Evolutionary conservation across 23 tunicate species (phyloP).

Genomic region (Clavelina lepadiformis): DNA sequence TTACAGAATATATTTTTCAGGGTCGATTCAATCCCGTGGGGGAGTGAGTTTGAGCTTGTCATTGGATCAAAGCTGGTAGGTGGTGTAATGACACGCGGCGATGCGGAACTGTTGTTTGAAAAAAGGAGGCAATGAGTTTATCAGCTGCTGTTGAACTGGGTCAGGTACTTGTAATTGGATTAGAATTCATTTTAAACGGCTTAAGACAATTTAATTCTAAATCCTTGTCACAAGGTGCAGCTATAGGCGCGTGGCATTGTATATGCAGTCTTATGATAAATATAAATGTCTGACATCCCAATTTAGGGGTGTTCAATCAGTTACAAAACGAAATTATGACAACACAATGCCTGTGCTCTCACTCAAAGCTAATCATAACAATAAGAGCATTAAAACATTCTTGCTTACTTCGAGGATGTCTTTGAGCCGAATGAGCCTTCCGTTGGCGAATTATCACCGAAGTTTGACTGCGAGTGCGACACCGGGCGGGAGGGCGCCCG

Average conservation of each 20-base stretch:
- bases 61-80: slow-evolving; percentile 37
- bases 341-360: background rate
- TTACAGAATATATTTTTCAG: slow-evolving; percentile 77
- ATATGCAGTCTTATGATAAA: no score
- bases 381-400: background rate
- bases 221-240: no score
- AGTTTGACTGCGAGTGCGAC: slow-evolving; percentile 49
- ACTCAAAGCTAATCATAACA: background rate
- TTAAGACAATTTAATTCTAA: background rate
- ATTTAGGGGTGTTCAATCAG: no score
- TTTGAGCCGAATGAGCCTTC: slow-evolving; percentile 86
- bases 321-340: background rate
- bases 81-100: slow-evolving; percentile 77
- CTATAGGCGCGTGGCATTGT: no score
- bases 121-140: background rate
- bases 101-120: slow-evolving; percentile 42
- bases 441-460: slow-evolving; percentile 65
- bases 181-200: background rate
- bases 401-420: slow-evolving; percentile 76
- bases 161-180: background rate
- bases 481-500: slow-evolving; percentile 88
- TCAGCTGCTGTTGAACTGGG: no score
- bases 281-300: no score
- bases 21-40: slow-evolving; percentile 61
- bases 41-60: slow-evolving; percentile 27